These are phyloP conservation scores for Caradrina clavipalpis DNA, from an alignment of 2,888 invertebrate species.

Conservation along the genomic window DNA sequence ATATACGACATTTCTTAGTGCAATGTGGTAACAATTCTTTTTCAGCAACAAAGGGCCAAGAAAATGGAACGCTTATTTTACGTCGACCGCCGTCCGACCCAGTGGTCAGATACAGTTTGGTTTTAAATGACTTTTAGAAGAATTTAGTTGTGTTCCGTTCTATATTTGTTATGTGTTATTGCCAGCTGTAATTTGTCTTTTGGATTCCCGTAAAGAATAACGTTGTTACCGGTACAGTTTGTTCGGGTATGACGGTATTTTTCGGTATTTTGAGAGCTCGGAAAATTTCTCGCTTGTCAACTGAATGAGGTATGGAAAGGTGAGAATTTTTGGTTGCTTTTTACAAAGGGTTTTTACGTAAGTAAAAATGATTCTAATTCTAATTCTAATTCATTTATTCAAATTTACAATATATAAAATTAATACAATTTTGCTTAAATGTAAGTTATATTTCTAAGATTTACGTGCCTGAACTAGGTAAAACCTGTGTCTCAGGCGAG, in stretches of 20 bases:
- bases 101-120: slow-evolving; percentile 65
- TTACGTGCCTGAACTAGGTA: no score
- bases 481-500: no score
- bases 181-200: slow-evolving; percentile 47
- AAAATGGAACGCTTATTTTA: slow-evolving; percentile 63
- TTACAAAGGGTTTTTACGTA: not conserved
- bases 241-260: slow-evolving; percentile 2
- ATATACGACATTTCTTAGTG: slow-evolving; percentile 59
- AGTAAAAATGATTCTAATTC: not conserved
- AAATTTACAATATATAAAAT: no score
- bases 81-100: slow-evolving; percentile 49
- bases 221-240: slow-evolving; percentile 28
- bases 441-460: no score
- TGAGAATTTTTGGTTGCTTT: not conserved
- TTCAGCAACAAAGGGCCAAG: slow-evolving; percentile 62
- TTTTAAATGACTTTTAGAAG: slow-evolving; percentile 68
- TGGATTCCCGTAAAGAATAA: slow-evolving; percentile 36
- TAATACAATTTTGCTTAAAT: no score
- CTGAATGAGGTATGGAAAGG: not conserved
- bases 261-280: not conserved
- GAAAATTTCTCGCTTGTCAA: slow-evolving; percentile 1
- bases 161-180: slow-evolving; percentile 46
- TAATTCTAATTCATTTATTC: no score
- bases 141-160: slow-evolving; percentile 53
- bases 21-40: slow-evolving; percentile 58